Conservation (phyloP, 2,113 vertebrate species). For the Cynocephalus volans region DNA sequence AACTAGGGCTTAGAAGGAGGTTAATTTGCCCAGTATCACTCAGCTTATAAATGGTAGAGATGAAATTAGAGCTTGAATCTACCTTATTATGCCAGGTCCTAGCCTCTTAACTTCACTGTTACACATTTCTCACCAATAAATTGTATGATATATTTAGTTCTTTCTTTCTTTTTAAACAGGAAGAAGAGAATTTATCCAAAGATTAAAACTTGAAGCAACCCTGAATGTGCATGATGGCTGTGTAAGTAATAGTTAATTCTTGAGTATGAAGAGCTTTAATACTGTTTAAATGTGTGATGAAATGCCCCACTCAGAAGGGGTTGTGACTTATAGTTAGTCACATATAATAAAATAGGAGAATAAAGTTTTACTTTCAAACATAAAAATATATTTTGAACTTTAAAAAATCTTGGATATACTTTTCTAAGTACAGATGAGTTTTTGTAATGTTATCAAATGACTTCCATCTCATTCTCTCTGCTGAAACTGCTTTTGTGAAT, state of each 20-base stretch:
- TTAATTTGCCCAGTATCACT: neutral
- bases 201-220: conserved; percentile 98
- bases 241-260: conserved; percentile 92
- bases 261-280: conserved; percentile 11
- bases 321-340: neutral
- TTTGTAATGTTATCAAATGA: neutral
- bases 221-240: conserved; percentile 99
- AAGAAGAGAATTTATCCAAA: conserved; percentile 99
- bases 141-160: conserved; percentile 63
- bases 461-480: neutral
- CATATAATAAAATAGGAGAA: neutral
- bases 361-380: conserved; percentile 55
- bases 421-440: neutral
- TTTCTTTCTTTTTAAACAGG: conserved; percentile 90
- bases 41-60: neutral
- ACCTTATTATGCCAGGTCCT: neutral
- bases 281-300: conserved; percentile 49
- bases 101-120: neutral
- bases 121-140: neutral
- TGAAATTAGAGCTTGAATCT: conserved; percentile 24
- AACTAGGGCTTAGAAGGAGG: neutral
- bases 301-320: neutral
- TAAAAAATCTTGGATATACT: too few species aligned
- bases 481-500: neutral
- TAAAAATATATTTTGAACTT: conserved; percentile 53